Conservation (phyloP, 2,113 vertebrate genomes). For the Osmerus mordax region DNA sequence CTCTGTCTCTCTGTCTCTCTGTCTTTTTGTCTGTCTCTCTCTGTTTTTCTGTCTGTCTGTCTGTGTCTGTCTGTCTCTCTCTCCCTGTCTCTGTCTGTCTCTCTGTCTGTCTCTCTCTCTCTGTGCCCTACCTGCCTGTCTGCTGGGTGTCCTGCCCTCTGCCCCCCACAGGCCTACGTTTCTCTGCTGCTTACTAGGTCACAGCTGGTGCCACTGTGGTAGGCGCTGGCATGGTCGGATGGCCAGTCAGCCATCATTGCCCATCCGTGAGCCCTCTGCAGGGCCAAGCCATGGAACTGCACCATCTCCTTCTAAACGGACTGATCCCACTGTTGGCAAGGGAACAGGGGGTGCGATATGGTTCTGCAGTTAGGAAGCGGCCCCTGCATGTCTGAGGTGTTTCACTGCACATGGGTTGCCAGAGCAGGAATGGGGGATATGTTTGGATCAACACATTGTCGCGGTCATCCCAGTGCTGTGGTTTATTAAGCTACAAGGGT, state of each 20-base stretch:
- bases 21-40: background rate
- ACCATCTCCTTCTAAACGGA: too few species aligned
- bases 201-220: conserved; percentile 26
- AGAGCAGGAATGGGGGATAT: conserved; percentile 6
- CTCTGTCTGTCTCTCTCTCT: background rate
- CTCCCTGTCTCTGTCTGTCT: background rate
- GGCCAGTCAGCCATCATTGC: conserved; percentile 10
- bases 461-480: background rate
- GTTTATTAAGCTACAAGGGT: conserved; percentile 25
- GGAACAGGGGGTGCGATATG: background rate
- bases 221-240: conserved; percentile 14
- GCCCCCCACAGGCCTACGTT: background rate
- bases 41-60: background rate
- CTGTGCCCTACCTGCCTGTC: background rate
- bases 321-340: too few species aligned
- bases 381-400: background rate
- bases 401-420: background rate
- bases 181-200: conserved; percentile 18
- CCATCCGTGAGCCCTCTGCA: background rate
- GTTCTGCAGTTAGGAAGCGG: background rate
- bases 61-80: background rate
- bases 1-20: background rate
- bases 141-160: background rate
- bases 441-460: background rate
- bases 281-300: too few species aligned